Evolutionary conservation across 2,113 vertebrate genomes (phyloP), one percentile per base, ranked within the genome.

Genomic region (Malurus elegans): DNA sequence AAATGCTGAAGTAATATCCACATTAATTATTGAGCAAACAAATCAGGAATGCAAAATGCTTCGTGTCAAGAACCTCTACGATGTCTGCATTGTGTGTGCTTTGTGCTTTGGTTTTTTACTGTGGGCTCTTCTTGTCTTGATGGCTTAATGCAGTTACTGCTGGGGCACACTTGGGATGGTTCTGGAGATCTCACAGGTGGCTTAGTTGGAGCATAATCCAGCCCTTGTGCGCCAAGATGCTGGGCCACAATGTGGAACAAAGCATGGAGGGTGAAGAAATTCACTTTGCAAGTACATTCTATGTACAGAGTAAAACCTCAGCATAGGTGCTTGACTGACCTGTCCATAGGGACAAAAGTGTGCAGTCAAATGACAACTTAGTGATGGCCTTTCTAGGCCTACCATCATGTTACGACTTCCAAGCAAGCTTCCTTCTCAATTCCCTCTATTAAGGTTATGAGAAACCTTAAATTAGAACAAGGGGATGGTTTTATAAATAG

Each of bases 381-480:
- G 36, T 0, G 0, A 44, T 36, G 44, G 18, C 32, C 21, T 50
- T 56, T 65, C 24, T 65, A 74, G 38, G 65, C 36, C 25, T 50
- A 1, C 28, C 0, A 0, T 66, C 6, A 0, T 29, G 9, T 40
- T 82, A 10, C 6, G 65, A 32, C 36, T 84, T 89, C 7, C 23
- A 64, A 32, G 32, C 65, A 53, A 45, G 36, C 20, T 84, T 93
- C 65, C 14, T 84, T 61, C 80, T 50, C n/a, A 45, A 69, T 47
- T 74, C 23, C n/a, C 29, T 87, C 32, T 60, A 14, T 53, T 42
- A 23, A 67, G 25, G 17, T 50, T 72, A 69, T 64, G 57, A 88
- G n/a, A 67, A 90, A 71, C 44, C 29, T 71, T 44, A 29, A 28
- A 47, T 58, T 25, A 19, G 19, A 40, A 36, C 16, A 34, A 69